A percentile compares a stretch with the other conserved stretches of the same genome.
phyloP scores from a whole-genome alignment of 2,888 invertebrate genomes.

The Drosophila infuscata region DNA sequence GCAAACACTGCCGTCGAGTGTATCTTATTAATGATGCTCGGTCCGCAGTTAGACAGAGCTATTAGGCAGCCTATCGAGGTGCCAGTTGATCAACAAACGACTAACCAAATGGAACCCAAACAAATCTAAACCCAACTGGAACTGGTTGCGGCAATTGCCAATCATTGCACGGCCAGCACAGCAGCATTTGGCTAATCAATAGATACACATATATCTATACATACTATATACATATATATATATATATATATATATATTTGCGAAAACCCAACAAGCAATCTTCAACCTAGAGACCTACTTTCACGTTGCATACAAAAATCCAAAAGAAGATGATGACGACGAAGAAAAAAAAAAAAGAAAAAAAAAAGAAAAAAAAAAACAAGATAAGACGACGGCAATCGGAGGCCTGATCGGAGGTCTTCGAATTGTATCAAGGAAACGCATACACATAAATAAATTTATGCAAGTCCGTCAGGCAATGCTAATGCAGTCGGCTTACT shows the following conservation, averaged over 20 bases:
- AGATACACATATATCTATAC: slow-evolving; percentile 24
- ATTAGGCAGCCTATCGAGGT: slow-evolving; percentile 56
- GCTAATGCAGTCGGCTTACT: slow-evolving; percentile 65
- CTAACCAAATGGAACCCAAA: slow-evolving; percentile 26
- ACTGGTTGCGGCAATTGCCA: slow-evolving; percentile 70
- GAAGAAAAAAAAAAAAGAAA: not conserved
- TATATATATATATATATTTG: slow-evolving; percentile 28
- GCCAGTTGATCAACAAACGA: slow-evolving; percentile 23
- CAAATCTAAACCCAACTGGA: slow-evolving; percentile 53
- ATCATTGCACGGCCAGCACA: slow-evolving; percentile 39
- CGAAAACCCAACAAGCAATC: slow-evolving; percentile 58
- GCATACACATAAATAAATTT: slow-evolving; percentile 65
- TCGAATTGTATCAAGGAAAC: slow-evolving; percentile 79
- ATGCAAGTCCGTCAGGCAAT: slow-evolving; percentile 72
- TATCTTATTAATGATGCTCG: slow-evolving; percentile 70
- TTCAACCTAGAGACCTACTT: slow-evolving; percentile 76
- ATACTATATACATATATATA: slow-evolving; percentile 1
- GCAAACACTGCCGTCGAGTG: slow-evolving; percentile 31
- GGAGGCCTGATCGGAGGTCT: slow-evolving; percentile 62
- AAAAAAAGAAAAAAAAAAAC: slow-evolving; percentile 1
- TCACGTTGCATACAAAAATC: slow-evolving; percentile 64
- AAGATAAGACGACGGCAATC: slow-evolving; percentile 32
- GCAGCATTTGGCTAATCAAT: slow-evolving; percentile 60
- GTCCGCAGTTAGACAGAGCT: slow-evolving; percentile 57
- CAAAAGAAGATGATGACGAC: slow-evolving; percentile 14